These are phyloP conservation scores for Diabrotica balteata DNA, from an alignment of 2,888 invertebrate species.

Conservation along the genomic window DNA sequence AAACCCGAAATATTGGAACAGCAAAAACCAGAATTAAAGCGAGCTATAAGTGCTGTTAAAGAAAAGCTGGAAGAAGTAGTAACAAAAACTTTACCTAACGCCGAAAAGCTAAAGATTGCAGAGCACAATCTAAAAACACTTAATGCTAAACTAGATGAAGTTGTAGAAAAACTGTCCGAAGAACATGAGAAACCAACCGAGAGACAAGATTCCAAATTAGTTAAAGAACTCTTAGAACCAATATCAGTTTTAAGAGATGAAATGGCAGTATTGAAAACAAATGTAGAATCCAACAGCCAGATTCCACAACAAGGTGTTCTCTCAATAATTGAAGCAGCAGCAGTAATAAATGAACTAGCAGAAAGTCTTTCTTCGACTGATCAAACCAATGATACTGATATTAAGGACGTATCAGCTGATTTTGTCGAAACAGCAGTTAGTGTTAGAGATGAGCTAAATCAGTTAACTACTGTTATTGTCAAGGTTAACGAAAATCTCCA, in stretches of 20 bases:
- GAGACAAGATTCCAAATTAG: slow-evolving; percentile 3
- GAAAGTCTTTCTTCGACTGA: neutral
- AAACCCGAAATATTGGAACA: slow-evolving; percentile 23
- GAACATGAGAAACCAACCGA: neutral
- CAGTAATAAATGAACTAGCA: neutral
- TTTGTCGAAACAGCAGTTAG: slow-evolving; percentile 1
- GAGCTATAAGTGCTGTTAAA: slow-evolving; percentile 22
- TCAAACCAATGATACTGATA: neutral
- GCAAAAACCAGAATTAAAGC: slow-evolving; percentile 31
- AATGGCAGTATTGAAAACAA: neutral
- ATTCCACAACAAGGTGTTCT: slow-evolving; percentile 17
- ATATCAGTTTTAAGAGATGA: slow-evolving; percentile 24
- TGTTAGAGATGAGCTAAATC: slow-evolving; percentile 9
- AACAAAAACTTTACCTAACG: slow-evolving; percentile 8
- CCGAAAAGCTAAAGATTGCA: slow-evolving; percentile 15
- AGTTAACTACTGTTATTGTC: slow-evolving; percentile 14
- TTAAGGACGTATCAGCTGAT: neutral
- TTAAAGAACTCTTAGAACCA: slow-evolving; percentile 19
- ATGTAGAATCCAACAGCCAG: slow-evolving; percentile 29
- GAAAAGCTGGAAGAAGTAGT: slow-evolving; percentile 15
- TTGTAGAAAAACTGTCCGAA: slow-evolving; percentile 23
- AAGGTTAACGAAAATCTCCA: slow-evolving; percentile 19
- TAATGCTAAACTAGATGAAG: slow-evolving; percentile 13
- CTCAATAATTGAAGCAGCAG: slow-evolving; percentile 11
- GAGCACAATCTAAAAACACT: slow-evolving; percentile 26